Evolutionary conservation across 1,140 invertebrate species (phyloP).

Genomic region (Caenorhabditis brenneri): DNA sequence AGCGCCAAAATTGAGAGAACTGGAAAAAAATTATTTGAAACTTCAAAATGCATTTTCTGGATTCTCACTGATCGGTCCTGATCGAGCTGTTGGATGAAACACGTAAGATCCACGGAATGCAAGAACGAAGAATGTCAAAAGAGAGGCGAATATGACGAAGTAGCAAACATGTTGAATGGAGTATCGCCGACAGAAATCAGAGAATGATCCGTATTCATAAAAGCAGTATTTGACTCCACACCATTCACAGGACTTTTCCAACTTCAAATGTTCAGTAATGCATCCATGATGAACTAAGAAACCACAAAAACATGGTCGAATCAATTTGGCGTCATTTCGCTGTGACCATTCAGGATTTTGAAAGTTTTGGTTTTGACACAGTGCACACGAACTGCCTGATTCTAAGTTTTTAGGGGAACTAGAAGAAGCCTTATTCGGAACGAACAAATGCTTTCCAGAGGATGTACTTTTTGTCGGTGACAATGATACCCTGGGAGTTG

Average conservation of each 20-base stretch:
- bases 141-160: neutral
- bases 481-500: neutral
- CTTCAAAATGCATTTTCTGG: neutral
- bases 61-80: neutral
- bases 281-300: constrained; percentile 21
- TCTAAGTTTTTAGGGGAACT: neutral
- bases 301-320: constrained; percentile 21
- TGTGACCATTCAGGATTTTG: constrained; percentile 23
- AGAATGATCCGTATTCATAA: neutral
- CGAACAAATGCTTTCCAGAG: neutral
- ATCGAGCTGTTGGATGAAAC: neutral
- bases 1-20: neutral
- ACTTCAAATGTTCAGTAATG: neutral
- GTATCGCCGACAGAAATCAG: constrained; percentile 1
- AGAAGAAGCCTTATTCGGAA: neutral
- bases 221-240: constrained; percentile 34
- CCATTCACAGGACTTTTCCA: neutral
- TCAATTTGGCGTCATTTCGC: constrained; percentile 3
- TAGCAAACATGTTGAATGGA: constrained; percentile 4
- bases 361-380: constrained; percentile 6
- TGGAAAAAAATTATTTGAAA: neutral
- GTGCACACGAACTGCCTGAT: neutral
- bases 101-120: neutral
- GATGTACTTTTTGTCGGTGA: neutral
- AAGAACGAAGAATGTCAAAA: neutral